These are phyloP conservation scores for Galago senegalensis DNA, from an alignment of 2,797 vertebrate species.

Conservation along the genomic window DNA sequence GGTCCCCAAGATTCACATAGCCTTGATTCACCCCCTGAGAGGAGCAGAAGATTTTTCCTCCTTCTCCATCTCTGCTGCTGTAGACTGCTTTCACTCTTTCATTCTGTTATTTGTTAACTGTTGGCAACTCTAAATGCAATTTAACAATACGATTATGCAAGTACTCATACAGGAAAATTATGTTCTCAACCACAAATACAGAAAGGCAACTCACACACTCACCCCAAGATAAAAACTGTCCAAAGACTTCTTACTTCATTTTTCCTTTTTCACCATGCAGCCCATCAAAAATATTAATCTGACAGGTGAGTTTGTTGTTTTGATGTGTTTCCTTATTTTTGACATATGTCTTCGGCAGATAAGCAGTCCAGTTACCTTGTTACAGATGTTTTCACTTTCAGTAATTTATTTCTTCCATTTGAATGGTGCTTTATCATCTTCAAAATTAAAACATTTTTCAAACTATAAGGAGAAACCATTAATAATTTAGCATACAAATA, in stretches of 20 bases:
- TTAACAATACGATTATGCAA: not conserved
- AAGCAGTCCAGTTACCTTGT: not conserved
- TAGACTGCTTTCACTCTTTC: not conserved
- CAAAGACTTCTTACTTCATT: not conserved
- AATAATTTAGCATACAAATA: conserved; percentile 39
- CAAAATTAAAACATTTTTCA: not conserved
- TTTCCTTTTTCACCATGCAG: not conserved
- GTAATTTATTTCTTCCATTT: not conserved
- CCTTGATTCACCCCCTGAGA: not conserved
- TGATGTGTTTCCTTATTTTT: not conserved
- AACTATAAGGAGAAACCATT: not conserved
- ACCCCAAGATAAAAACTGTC: not conserved
- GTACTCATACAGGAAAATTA: not conserved
- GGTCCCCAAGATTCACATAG: not conserved
- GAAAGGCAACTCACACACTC: not conserved
- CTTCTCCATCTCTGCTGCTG: not conserved
- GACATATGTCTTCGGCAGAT: conserved; percentile 20
- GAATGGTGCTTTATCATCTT: not conserved
- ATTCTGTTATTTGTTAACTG: not conserved
- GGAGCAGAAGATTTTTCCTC: not conserved
- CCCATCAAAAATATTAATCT: not conserved
- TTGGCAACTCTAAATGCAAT: not conserved
- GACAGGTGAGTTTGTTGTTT: not conserved
- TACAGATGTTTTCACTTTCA: not conserved
- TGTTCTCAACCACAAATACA: not conserved